phyloP scores from a whole-genome alignment of 53 echinoderm and acorn worm genomes.

The Mesocentrotus franciscanus region DNA sequence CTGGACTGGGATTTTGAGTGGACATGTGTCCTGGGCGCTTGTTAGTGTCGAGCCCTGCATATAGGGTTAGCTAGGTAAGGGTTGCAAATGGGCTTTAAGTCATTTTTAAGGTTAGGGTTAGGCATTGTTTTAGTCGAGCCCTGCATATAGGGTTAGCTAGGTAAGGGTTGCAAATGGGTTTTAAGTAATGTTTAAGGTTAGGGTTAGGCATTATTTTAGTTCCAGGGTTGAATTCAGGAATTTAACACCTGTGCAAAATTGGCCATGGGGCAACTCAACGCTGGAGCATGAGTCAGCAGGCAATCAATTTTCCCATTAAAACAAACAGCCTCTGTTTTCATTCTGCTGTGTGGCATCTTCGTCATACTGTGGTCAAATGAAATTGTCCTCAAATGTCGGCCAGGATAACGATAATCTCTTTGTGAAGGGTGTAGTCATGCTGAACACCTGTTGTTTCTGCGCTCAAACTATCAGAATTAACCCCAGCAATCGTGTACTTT shows the following conservation, averaged over 20 bases:
- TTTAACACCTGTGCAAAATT: background rate
- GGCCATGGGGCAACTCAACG: background rate
- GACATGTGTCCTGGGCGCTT: no score
- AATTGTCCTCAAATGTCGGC: background rate
- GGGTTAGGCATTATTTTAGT: background rate
- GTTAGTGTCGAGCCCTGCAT: no score
- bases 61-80: background rate
- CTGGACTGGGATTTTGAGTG: no score
- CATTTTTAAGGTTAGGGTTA: background rate
- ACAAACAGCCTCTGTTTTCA: background rate
- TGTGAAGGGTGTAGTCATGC: conserved; percentile 29
- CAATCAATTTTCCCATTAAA: background rate
- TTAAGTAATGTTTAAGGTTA: background rate
- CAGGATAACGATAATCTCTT: conserved; percentile 4
- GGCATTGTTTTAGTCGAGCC: background rate
- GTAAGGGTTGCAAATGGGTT: background rate
- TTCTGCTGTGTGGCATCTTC: background rate
- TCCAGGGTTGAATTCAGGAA: background rate
- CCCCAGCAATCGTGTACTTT: background rate
- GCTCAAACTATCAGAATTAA: background rate
- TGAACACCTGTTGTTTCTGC: conserved; percentile 1
- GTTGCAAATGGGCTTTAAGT: background rate
- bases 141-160: background rate
- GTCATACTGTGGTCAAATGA: background rate
- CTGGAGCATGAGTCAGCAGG: background rate